These are phyloP conservation scores for Napeogenes inachia DNA, from an alignment of 2,888 invertebrate species.

Conservation along the genomic window DNA sequence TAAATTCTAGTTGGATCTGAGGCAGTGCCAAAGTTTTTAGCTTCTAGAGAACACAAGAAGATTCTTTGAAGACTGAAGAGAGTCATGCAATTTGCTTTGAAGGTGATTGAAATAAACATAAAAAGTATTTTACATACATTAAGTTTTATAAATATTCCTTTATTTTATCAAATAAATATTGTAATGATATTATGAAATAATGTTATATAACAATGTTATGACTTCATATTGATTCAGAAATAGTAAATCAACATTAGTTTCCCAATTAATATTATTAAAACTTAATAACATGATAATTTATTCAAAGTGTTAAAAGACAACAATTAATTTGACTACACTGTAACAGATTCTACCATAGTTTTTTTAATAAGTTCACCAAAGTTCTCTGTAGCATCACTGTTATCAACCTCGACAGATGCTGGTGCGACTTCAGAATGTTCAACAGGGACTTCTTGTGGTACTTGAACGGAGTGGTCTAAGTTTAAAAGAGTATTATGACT, in stretches of 20 bases:
- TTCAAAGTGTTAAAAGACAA: conserved; percentile 64
- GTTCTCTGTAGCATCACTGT: conserved; percentile 79
- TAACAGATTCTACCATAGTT: conserved; percentile 93
- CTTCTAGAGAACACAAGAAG: too few species aligned
- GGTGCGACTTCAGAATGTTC: conserved; percentile 39
- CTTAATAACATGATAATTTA: conserved; percentile 64
- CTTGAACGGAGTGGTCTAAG: conserved; percentile 60
- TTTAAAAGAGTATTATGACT: conserved; percentile 65
- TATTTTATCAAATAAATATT: conserved; percentile 5
- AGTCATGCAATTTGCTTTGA: too few species aligned
- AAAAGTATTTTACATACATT: neutral
- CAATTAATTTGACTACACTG: conserved; percentile 80
- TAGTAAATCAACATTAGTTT: conserved; percentile 23
- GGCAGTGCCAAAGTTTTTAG: too few species aligned
- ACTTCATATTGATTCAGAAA: neutral
- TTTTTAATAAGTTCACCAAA: conserved; percentile 95
- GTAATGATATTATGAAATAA: conserved; percentile 6
- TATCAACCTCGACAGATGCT: conserved; percentile 41
- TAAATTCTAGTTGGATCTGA: too few species aligned
- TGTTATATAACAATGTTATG: conserved; percentile 3
- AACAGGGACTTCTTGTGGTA: conserved; percentile 56
- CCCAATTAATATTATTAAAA: conserved; percentile 67
- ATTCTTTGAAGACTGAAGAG: too few species aligned
- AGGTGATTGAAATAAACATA: too few species aligned
- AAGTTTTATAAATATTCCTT: neutral